These are phyloP conservation scores for Protonibea diacanthus DNA, from an alignment of 2,797 vertebrate species.

Conservation along the genomic window DNA sequence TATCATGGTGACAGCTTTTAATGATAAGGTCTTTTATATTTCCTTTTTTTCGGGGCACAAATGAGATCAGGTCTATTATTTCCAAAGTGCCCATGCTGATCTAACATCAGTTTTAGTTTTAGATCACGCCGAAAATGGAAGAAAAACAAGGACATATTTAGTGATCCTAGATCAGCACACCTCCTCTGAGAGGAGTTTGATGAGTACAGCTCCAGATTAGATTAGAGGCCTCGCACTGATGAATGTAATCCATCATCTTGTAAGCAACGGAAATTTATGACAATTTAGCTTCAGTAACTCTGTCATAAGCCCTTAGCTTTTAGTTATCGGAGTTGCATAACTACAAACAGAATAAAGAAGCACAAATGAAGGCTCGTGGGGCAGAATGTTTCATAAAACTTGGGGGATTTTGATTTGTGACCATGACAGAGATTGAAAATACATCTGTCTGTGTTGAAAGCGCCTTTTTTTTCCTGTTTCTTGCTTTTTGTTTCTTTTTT, in stretches of 20 bases:
- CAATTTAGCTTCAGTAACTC: slow-evolving; percentile 75
- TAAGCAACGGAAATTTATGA: slow-evolving; percentile 76
- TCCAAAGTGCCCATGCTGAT: slow-evolving; percentile 73
- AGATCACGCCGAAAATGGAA: slow-evolving; percentile 68
- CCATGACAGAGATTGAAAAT: slow-evolving; percentile 78
- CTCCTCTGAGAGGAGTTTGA: slow-evolving; percentile 77
- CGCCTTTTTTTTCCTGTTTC: slow-evolving; percentile 53
- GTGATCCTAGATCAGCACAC: slow-evolving; percentile 74
- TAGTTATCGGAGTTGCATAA: slow-evolving; percentile 63
- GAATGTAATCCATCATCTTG: slow-evolving; percentile 82
- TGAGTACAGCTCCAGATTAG: slow-evolving; percentile 75
- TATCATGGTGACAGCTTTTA: slow-evolving; percentile 27
- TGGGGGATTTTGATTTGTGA: slow-evolving; percentile 77
- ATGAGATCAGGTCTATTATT: slow-evolving; percentile 69
- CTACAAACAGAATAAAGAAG: slow-evolving; percentile 76
- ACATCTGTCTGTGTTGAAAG: slow-evolving; percentile 60
- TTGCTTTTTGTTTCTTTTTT: slow-evolving; percentile 68
- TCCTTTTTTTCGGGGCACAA: slow-evolving; percentile 60
- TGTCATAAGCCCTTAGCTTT: slow-evolving; percentile 74
- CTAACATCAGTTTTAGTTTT: slow-evolving; percentile 67
- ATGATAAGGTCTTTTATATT: slow-evolving; percentile 38
- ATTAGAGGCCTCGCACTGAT: slow-evolving; percentile 76
- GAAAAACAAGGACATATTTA: slow-evolving; percentile 75
- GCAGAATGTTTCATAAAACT: slow-evolving; percentile 65
- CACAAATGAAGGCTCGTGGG: slow-evolving; percentile 68